Evolutionary conservation across 1,140 invertebrate species (phyloP).

Genomic region (Rhizoglyphus robini): DNA sequence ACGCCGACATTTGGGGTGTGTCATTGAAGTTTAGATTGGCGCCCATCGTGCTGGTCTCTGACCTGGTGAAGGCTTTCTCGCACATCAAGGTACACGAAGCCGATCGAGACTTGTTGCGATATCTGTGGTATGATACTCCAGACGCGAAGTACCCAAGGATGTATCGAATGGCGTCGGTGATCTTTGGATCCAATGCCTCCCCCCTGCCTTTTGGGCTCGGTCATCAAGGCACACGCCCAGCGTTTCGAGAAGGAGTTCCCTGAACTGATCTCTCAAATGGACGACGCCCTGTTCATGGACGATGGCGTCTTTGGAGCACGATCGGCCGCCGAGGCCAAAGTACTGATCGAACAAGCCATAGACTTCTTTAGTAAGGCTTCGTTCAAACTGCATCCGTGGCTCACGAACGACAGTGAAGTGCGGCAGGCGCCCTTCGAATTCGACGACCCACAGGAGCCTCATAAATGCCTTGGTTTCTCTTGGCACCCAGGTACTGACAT

Average conservation of each 20-base stretch:
- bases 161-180: not conserved
- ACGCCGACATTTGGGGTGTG: not conserved
- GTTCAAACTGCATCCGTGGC: not conserved
- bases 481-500: too few relatives aligned
- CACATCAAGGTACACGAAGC: not conserved
- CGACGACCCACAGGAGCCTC: too few relatives aligned
- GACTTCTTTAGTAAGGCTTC: not conserved
- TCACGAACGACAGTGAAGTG: too few relatives aligned
- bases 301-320: not conserved
- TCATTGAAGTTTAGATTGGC: not conserved
- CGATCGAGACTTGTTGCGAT: not conserved
- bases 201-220: not conserved
- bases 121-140: not conserved
- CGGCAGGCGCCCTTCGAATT: too few relatives aligned
- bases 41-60: not conserved
- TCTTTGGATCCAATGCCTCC: not conserved
- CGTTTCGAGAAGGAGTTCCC: not conserved
- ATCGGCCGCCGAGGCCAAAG: not conserved
- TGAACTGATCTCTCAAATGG: not conserved
- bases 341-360: not conserved
- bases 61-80: too few relatives aligned
- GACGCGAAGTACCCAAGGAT: not conserved
- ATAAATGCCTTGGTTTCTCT: too few relatives aligned
- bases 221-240: not conserved
- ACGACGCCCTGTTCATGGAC: not conserved